These are phyloP conservation scores for Pangasius djambal DNA, from an alignment of 2,797 vertebrate genomes.

Conservation along the genomic window DNA sequence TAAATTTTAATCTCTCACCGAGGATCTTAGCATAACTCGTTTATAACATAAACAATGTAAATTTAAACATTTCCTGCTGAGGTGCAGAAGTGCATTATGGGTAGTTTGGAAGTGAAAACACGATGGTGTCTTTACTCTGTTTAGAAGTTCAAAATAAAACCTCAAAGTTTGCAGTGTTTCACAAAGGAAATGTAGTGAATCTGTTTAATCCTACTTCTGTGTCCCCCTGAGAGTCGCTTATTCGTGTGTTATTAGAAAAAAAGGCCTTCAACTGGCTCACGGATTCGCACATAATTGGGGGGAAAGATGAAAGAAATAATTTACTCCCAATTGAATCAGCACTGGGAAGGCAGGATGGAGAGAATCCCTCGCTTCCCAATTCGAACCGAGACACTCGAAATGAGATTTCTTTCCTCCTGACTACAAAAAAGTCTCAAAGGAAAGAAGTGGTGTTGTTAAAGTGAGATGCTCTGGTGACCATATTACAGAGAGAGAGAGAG, in stretches of 20 bases:
- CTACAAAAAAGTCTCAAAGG: constrained; percentile 27
- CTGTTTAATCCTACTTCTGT: background rate
- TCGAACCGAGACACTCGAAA: constrained; percentile 4
- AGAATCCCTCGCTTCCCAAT: constrained; percentile 10
- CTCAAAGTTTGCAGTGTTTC: constrained; percentile 10
- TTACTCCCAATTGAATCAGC: constrained; percentile 35
- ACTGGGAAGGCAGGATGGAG: constrained; percentile 24
- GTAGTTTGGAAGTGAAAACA: background rate
- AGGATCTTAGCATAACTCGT: background rate
- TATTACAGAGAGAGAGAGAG: background rate
- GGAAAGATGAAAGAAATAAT: constrained; percentile 31
- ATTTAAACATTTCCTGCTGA: background rate
- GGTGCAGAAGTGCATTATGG: constrained; percentile 4
- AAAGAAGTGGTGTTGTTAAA: constrained; percentile 9
- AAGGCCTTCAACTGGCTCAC: constrained; percentile 6
- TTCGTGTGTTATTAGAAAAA: constrained; percentile 18
- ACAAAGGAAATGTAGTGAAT: background rate
- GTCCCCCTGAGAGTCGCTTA: constrained; percentile 15
- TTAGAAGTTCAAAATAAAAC: background rate
- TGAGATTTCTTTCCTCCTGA: constrained; percentile 34
- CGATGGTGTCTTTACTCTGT: background rate
- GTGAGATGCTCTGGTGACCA: constrained; percentile 15
- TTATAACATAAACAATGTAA: background rate
- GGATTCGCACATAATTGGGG: constrained; percentile 40
- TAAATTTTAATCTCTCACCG: background rate